Evolutionary conservation across 2,797 vertebrate species (phyloP), one percentile per base, ranked within the genome.

Genomic region (Danio choprae): DNA sequence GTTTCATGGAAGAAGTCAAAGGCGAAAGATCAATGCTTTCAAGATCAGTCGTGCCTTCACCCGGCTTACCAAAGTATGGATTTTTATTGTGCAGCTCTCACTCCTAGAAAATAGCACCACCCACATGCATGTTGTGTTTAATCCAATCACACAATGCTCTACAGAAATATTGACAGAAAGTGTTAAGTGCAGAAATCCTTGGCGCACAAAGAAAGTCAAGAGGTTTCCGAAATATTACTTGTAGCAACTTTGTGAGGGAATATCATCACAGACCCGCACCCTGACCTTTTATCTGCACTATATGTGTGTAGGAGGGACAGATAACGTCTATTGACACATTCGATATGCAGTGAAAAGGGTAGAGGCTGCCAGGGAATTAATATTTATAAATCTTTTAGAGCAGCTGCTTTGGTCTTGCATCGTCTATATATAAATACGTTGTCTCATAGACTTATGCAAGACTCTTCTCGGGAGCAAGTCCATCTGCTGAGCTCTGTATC

Each of bases 231-330:
- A 88, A 88, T 84, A 84, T 84, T 82, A 63, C 46, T 29, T 84
- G 83, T 86, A 87, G 84, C 81, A 82, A 83, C 88, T 85, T 60
- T 70, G 72, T 86, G 87, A 65, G 74, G 82, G 86, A 88, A 89
- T 89, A 88, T 89, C 84, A 87, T 84, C 89, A 89, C 89, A 86
- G 88, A 91, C 90, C 88, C 79, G 85, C 84, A 84, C 85, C 89
- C 88, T 87, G 86, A 89, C 88, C 86, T 88, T 87, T 87, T 87
- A 88, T 87, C 63, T 84, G 53, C 76, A 74, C 20, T 75, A 76
- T 83, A 83, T 81, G 86, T 48, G 71, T 40, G 79, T 74, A 72
- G 81, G 85, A 67, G 65, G 68, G 58, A 56, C 40, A 67, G 46
- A 65, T 74, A 74, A 73, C 59, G 59, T 67, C 16, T 41, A 73